Evolutionary conservation across 2,797 vertebrate genomes (phyloP).

Genomic region (Anguilla pacifica): DNA sequence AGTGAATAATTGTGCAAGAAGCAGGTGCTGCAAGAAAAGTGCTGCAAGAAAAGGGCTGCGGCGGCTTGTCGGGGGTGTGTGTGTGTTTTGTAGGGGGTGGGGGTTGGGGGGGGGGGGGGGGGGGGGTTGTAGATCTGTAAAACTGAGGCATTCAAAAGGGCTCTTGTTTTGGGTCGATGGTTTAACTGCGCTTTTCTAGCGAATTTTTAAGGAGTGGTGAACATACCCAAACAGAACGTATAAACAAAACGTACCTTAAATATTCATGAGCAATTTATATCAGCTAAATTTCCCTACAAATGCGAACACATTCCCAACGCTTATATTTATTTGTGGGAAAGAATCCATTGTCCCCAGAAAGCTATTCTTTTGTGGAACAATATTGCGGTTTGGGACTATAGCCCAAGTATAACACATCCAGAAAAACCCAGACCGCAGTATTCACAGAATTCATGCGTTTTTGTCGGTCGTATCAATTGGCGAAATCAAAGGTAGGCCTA

Average conservation of each 20-base stretch:
- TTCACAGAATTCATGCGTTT: not conserved
- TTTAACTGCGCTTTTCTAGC: conserved; percentile 55
- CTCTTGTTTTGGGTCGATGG: conserved; percentile 54
- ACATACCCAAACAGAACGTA: conserved; percentile 22
- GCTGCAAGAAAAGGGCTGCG: conserved; percentile 55
- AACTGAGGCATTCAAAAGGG: conserved; percentile 65
- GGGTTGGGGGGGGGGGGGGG: conserved; percentile 10
- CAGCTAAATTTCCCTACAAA: not conserved
- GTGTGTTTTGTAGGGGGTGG: not conserved
- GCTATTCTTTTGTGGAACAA: not conserved
- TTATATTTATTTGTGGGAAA: not conserved
- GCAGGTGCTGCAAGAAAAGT: conserved; percentile 71
- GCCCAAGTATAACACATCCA: not conserved
- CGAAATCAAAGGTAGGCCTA: not conserved
- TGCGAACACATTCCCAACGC: not conserved
- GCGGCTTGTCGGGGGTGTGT: conserved; percentile 28
- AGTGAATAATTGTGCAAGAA: conserved; percentile 70
- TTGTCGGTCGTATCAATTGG: not conserved
- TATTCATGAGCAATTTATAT: not conserved
- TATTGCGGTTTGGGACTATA: not conserved
- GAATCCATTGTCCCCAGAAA: not conserved
- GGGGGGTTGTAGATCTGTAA: conserved; percentile 51
- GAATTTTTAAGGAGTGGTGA: conserved; percentile 8
- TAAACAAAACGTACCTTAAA: not conserved
- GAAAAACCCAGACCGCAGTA: not conserved